phyloP scores from a whole-genome alignment of 2,797 vertebrate species.

The Diceros bicornis region DNA sequence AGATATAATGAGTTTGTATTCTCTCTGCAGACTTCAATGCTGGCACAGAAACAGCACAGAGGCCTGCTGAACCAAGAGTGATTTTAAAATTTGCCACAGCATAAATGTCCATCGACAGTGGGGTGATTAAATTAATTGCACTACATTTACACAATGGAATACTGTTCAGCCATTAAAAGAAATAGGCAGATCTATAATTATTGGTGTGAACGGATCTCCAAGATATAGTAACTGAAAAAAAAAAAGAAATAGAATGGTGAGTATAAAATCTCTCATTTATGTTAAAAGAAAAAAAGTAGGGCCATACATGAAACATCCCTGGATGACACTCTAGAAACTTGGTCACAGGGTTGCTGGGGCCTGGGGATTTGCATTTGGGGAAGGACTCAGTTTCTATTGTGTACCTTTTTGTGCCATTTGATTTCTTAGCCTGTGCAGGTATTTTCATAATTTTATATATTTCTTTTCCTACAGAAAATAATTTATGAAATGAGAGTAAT shows the following conservation, averaged over 20 bases:
- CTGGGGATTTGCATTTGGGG: too few species aligned
- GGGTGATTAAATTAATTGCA: neutral
- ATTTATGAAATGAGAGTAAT: constrained; percentile 67
- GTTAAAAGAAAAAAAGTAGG: neutral
- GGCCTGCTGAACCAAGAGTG: neutral
- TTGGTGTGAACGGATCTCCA: neutral
- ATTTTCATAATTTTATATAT: neutral
- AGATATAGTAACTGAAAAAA: neutral
- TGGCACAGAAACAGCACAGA: accelerated
- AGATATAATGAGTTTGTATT: accelerated
- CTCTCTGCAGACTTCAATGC: accelerated
- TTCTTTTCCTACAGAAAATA: neutral
- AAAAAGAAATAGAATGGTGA: neutral
- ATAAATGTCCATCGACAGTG: accelerated
- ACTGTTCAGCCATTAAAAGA: accelerated
- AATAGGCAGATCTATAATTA: neutral
- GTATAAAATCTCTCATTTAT: neutral
- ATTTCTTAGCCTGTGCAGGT: neutral
- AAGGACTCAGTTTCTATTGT: accelerated
- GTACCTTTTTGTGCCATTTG: accelerated
- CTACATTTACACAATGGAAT: accelerated
- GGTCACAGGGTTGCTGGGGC: accelerated
- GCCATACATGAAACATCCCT: accelerated
- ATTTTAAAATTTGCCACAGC: neutral
- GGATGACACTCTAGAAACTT: accelerated